Conservation (phyloP, 2,888 invertebrate species). For the Baronia brevicornis region DNA sequence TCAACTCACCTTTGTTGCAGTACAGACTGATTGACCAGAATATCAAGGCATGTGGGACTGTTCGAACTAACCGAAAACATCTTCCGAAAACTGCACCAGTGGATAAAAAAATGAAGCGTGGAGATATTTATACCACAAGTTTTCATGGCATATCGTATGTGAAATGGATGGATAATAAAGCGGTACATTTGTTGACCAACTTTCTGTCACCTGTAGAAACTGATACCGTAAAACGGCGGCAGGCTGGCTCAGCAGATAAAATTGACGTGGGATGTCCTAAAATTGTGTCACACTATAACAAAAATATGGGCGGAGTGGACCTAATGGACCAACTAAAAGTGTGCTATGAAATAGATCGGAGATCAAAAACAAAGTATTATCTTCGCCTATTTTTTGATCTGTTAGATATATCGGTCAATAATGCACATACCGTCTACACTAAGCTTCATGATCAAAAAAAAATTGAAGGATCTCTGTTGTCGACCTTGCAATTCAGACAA, state of each 20-base stretch:
- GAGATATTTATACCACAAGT: constrained; percentile 10
- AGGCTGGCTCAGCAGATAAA: constrained; percentile 19
- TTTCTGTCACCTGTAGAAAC: constrained; percentile 23
- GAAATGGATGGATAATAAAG: constrained; percentile 29
- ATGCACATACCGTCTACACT: constrained; percentile 4
- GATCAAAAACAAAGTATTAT: constrained; percentile 18
- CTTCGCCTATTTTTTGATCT: constrained; percentile 12
- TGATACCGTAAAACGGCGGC: constrained; percentile 22
- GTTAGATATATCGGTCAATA: constrained; percentile 9
- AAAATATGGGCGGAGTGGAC: constrained; percentile 29
- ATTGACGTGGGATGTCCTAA: constrained; percentile 21
- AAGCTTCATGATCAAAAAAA: constrained; percentile 4
- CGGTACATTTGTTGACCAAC: constrained; percentile 27
- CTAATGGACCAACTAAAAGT: constrained; percentile 20
- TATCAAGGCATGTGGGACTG: constrained; percentile 11
- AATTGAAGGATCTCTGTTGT: constrained; percentile 5
- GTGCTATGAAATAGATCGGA: constrained; percentile 15
- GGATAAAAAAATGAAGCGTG: constrained; percentile 12
- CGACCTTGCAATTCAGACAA: constrained; percentile 8
- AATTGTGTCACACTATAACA: constrained; percentile 25
- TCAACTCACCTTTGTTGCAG: constrained; percentile 16
- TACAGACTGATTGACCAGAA: constrained; percentile 10
- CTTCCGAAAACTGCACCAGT: constrained; percentile 9
- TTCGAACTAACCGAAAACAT: constrained; percentile 10
- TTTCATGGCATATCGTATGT: constrained; percentile 18